Base-by-base conservation (phyloP, 1,140 invertebrate genomes). In the Episyrphus balteatus region DNA sequence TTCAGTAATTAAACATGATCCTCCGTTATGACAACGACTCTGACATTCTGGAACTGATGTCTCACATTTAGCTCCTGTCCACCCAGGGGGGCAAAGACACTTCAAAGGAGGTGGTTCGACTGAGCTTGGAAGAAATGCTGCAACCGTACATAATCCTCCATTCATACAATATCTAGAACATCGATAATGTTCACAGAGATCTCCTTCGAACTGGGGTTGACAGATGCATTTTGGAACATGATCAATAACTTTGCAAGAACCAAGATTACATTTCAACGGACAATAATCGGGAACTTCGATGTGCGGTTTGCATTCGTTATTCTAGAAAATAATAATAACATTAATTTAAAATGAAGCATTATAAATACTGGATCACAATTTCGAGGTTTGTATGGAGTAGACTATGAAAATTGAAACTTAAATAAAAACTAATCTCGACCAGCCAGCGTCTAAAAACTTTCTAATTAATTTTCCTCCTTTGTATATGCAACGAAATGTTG, bases 21-120 rank as follows among this genome's bases (percentile, higher is more conserved):
- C 66, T 1, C 65, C 65, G 44, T 68, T 68, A 41, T 63, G 63
- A 33, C 66, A 68, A 19, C 58, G 59, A 18, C 58, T 66, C 43
- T 72, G 62, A 54, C 77, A 78, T 33, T 71, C 60, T 5, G 70
- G 62, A 12, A 75, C 65, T 2, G 71, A 72, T 14, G 60, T 73
- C 62, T 86, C 81, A 63, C 84, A 86, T 3, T 77, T 67, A 33
- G 75, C 70, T 5, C 84, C 84, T 1, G 75, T 75, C 75, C 78
- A 86, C 14, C 78, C 73, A 6, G 74, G 62, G 15, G 71, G 74
- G 56, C 84, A 86, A 44, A 69, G 71, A 59, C 81, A 85, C 57
- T 73, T 66, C 3, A 68, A 48, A 1, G 63, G 57, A 14, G 62
- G 61, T 5, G 51, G 55, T 1, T 59, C 62, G 7, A 37, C 21